These are phyloP conservation scores for Ganaspis sp. DNA, from an alignment of 1,140 invertebrate species.

Conservation along the genomic window DNA sequence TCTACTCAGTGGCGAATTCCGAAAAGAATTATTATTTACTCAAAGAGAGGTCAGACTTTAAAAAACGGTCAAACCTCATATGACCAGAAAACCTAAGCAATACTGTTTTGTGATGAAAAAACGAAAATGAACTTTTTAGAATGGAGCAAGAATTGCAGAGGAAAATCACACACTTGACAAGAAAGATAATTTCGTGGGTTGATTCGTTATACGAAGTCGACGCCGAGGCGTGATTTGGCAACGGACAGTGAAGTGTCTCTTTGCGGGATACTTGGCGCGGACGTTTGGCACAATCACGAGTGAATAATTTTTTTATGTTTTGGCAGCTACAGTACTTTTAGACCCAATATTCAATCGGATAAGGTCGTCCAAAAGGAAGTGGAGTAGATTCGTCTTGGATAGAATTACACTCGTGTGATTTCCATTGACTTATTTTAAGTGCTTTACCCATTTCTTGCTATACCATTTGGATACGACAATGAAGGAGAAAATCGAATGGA, in stretches of 20 bases:
- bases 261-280: slow-evolving; percentile 35
- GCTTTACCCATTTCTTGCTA: background rate
- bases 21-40: too few relatives aligned
- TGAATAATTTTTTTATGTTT: slow-evolving; percentile 39
- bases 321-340: slow-evolving; percentile 36
- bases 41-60: too few relatives aligned
- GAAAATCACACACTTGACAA: background rate
- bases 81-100: too few relatives aligned
- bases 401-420: slow-evolving; percentile 3
- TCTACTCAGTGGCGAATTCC: too few relatives aligned
- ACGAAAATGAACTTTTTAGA: background rate
- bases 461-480: background rate
- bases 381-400: background rate
- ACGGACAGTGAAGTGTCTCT: background rate
- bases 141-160: background rate
- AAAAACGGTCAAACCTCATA: too few relatives aligned
- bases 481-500: background rate
- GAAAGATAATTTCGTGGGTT: background rate
- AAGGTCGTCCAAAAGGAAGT: background rate
- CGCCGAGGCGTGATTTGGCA: slow-evolving; percentile 33
- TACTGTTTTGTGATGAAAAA: too few relatives aligned
- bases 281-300: slow-evolving; percentile 38
- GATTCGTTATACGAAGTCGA: background rate
- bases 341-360: slow-evolving; percentile 37
- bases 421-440: background rate